A percentile compares a stretch with the other conserved stretches of the same genome.
These are phyloP conservation scores for Rhombomys opimus DNA, from an alignment of 2,113 vertebrate species.

Conservation along the genomic window DNA sequence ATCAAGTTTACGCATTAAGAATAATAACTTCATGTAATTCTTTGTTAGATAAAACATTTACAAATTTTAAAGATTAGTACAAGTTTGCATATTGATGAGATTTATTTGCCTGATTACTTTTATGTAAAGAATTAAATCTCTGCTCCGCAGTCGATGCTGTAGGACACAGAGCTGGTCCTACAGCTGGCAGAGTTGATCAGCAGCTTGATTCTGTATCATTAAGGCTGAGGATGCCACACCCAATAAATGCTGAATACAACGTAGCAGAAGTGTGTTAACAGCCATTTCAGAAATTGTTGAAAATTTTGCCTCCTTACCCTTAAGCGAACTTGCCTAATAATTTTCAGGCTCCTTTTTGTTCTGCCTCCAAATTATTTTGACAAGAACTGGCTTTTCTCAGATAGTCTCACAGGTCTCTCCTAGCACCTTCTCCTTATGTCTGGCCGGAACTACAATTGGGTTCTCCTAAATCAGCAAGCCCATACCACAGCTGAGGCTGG, in stretches of 20 bases:
- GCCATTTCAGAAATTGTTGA: not conserved
- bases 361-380: not conserved
- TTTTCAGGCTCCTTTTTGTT: not conserved
- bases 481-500: not conserved
- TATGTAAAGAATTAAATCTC: not conserved
- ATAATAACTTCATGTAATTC: not conserved
- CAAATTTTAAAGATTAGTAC: not conserved
- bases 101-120: not conserved
- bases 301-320: constrained; percentile 11
- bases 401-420: not conserved
- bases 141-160: not conserved
- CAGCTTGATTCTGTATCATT: not conserved
- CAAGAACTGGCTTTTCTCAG: not conserved
- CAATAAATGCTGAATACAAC: not conserved
- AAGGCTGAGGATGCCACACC: too few relatives aligned
- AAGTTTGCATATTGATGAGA: not conserved
- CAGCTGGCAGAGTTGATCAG: not conserved
- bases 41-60: not conserved
- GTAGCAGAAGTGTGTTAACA: not conserved
- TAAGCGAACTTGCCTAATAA: not conserved
- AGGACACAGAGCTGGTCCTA: not conserved
- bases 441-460: not conserved
- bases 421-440: not conserved
- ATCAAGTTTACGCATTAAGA: not conserved
- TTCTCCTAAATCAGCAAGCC: not conserved